phyloP scores from a whole-genome alignment of 2,888 invertebrate genomes.

The Orthosia gracilis region DNA sequence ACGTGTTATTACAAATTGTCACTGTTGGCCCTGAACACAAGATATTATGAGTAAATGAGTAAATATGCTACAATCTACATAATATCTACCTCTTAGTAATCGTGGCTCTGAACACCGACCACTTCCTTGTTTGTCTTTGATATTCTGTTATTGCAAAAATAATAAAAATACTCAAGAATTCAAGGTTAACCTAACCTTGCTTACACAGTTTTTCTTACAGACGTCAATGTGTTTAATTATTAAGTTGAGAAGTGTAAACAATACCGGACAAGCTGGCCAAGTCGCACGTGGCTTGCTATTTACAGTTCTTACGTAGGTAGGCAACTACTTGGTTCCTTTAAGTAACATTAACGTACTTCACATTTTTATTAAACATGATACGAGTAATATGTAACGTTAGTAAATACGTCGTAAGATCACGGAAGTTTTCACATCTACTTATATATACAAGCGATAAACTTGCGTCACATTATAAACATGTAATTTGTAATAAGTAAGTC shows the following conservation, averaged over 20 bases:
- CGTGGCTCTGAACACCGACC: slow-evolving; percentile 74
- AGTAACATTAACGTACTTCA: background rate
- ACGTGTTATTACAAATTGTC: slow-evolving; percentile 36
- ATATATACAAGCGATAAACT: slow-evolving; percentile 37
- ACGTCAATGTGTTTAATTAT: slow-evolving; percentile 16
- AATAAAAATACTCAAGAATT: slow-evolving; percentile 83
- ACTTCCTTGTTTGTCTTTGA: slow-evolving; percentile 88
- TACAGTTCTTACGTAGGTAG: slow-evolving; percentile 18
- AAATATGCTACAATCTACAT: slow-evolving; percentile 79
- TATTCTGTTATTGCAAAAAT: slow-evolving; percentile 85
- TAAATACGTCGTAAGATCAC: slow-evolving; percentile 46
- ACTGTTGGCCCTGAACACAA: slow-evolving; percentile 75
- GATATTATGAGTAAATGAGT: slow-evolving; percentile 78
- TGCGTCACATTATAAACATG: slow-evolving; percentile 43
- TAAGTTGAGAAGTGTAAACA: slow-evolving; percentile 45
- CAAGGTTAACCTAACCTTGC: slow-evolving; percentile 88
- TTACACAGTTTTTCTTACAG: slow-evolving; percentile 80
- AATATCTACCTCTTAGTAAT: slow-evolving; percentile 71
- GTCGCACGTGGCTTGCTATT: slow-evolving; percentile 17
- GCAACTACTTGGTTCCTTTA: background rate
- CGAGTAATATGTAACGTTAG: slow-evolving; percentile 33
- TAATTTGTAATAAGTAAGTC: slow-evolving; percentile 30
- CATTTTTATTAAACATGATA: slow-evolving; percentile 27
- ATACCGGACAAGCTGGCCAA: slow-evolving; percentile 16
- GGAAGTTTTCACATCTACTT: slow-evolving; percentile 54